phyloP scores from a whole-genome alignment of 2,888 invertebrate species.

The Melanargia galathea region DNA sequence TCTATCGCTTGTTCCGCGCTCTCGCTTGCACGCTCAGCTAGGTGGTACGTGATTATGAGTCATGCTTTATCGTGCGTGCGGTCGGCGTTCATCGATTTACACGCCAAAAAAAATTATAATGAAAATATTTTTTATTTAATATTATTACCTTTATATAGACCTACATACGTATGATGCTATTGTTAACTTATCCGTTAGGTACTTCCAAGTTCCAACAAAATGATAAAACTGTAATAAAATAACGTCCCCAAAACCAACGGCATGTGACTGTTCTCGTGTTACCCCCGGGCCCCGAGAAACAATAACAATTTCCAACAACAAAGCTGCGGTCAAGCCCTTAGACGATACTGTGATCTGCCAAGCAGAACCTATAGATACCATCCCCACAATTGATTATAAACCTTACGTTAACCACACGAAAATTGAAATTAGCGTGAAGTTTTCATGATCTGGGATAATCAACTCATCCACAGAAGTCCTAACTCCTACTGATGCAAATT shows the following conservation, averaged over 20 bases:
- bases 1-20: too few species aligned
- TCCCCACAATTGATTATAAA: constrained; percentile 11
- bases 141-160: neutral
- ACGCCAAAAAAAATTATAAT: too few species aligned
- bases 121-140: too few species aligned
- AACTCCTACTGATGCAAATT: neutral
- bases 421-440: constrained; percentile 35
- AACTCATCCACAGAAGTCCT: constrained; percentile 25
- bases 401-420: neutral
- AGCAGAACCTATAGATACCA: constrained; percentile 55
- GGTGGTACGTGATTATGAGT: too few species aligned
- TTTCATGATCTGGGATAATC: constrained; percentile 32
- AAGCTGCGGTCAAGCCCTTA: constrained; percentile 62
- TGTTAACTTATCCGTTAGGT: constrained; percentile 41
- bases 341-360: constrained; percentile 56
- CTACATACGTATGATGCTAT: constrained; percentile 1
- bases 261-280: constrained; percentile 64
- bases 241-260: constrained; percentile 67
- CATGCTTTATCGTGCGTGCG: too few species aligned
- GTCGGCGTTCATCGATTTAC: too few species aligned
- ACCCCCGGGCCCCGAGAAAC: constrained; percentile 56
- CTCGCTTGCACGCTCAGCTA: too few species aligned
- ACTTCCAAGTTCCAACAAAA: constrained; percentile 42
- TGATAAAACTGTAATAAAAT: constrained; percentile 59
- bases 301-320: constrained; percentile 66